These are phyloP conservation scores for Coelinius sp. DNA, from an alignment of 2,888 invertebrate genomes.

Conservation along the genomic window DNA sequence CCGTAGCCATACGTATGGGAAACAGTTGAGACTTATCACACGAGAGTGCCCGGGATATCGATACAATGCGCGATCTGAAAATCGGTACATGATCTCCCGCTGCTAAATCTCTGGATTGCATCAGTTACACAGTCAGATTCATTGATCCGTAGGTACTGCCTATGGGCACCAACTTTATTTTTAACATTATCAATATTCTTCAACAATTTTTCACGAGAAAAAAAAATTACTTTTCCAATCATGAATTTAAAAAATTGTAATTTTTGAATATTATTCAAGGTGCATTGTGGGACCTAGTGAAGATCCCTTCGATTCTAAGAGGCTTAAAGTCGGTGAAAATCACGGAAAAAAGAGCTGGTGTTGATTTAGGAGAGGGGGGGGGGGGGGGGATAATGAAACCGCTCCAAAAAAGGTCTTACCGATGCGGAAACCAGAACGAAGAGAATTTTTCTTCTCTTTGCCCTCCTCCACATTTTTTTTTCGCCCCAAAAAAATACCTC, in stretches of 20 bases:
- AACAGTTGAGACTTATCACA: constrained; percentile 37
- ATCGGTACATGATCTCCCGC: constrained; percentile 68
- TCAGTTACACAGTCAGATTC: constrained; percentile 61
- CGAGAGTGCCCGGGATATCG: constrained; percentile 33
- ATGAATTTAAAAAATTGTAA: background rate
- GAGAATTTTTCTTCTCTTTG: constrained; percentile 11
- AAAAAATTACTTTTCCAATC: background rate
- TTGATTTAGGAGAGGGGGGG: constrained; percentile 49
- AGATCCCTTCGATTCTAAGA: no score
- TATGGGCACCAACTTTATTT: background rate
- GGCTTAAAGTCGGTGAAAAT: constrained; percentile 34
- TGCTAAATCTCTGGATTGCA: constrained; percentile 65
- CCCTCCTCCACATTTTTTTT: constrained; percentile 36
- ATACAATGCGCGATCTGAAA: constrained; percentile 57
- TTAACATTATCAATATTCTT: constrained; percentile 1
- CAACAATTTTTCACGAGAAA: background rate
- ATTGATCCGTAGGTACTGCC: constrained; percentile 54
- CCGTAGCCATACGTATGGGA: constrained; percentile 9
- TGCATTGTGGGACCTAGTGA: no score
- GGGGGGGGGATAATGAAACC: constrained; percentile 42
- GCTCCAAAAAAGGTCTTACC: background rate
- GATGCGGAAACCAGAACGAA: background rate
- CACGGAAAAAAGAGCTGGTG: constrained; percentile 50
- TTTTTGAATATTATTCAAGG: no score
- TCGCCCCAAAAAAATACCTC: constrained; percentile 44